Evolutionary conservation across 2,113 vertebrate genomes (phyloP), one percentile per base, ranked within the genome.

Genomic region (Pterocles gutturalis): DNA sequence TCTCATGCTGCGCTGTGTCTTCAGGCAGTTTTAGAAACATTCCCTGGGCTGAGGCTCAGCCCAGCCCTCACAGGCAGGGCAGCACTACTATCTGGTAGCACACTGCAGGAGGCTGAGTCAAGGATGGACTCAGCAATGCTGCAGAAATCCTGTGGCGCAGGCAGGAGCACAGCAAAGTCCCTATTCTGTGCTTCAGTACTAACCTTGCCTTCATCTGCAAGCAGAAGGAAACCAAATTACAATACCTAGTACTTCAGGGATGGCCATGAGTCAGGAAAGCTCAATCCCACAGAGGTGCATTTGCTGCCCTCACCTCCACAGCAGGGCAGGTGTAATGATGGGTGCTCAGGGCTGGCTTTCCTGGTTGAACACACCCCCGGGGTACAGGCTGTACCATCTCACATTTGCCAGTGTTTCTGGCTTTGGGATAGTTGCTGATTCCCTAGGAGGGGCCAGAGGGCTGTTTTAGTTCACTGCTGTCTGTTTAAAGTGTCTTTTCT

Each of bases 201-300:
- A 67, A 49, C 33, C 3, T 18, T 55, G 15, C 60, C 26, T 77
- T 57, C 38, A 10, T 38, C 45, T 54, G 19, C 15, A 70, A 70
- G 84, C 31, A 41, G 17, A 19, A 91, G 15, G 49, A 65, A 66
- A 75, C 1, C 25, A 51, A 69, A 80, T 25, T 9, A 29, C 54
- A 75, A 16, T 70, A 36, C 43, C 41, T 45, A 17, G 28, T 28
- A 22, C 36, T 71, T 46, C 38, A 36, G 41, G 7, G 19, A 38
- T 17, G 7, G 9, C 33, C 0, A 0, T 36, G n/a, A 75, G n/a
- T 43, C 55, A 84, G 51, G 9, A 84, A 14, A 17, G 4, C 28
- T 48, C 67, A 61, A 0, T 49, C 18, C n/a, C 26, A 41, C 36
- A 61, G 58, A 0, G 1, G 17, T 28, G n/a, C n/a, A 7, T 69